phyloP scores from a whole-genome alignment of 1,140 invertebrate species.

The Leucophenga varia region DNA sequence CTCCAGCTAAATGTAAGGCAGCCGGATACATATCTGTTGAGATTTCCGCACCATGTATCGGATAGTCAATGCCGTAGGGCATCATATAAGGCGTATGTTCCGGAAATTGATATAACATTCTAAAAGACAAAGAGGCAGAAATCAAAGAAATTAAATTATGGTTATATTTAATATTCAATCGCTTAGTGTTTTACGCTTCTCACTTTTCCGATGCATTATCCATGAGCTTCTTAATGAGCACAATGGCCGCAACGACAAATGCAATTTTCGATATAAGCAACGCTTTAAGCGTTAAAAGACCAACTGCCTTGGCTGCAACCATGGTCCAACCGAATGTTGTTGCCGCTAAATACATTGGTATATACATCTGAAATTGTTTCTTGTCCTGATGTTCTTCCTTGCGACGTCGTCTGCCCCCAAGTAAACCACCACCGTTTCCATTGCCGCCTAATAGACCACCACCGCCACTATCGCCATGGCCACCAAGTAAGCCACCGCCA shows the following conservation, averaged over 20 bases:
- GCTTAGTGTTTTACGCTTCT: slow-evolving; percentile 13
- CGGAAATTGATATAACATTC: slow-evolving; percentile 51
- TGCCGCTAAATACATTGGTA: slow-evolving; percentile 65
- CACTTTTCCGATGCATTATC: slow-evolving; percentile 55
- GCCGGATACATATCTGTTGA: slow-evolving; percentile 14
- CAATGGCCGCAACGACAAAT: slow-evolving; percentile 60
- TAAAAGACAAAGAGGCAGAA: slow-evolving; percentile 8
- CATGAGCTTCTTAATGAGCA: slow-evolving; percentile 63
- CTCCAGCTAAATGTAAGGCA: slow-evolving; percentile 19
- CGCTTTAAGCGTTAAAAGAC: slow-evolving; percentile 64
- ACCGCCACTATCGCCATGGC: slow-evolving; percentile 15
- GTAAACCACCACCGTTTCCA: slow-evolving; percentile 57
- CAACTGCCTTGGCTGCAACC: slow-evolving; percentile 61
- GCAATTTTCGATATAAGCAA: slow-evolving; percentile 65
- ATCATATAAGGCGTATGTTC: slow-evolving; percentile 55
- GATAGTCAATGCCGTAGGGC: slow-evolving; percentile 52
- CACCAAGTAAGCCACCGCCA: slow-evolving; percentile 20
- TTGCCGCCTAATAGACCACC: slow-evolving; percentile 25
- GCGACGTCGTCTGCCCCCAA: slow-evolving; percentile 28
- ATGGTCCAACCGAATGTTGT: slow-evolving; percentile 63
- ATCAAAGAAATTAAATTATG: neutral
- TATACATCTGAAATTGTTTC: slow-evolving; percentile 62
- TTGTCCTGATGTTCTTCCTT: slow-evolving; percentile 41
- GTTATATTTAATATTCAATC: neutral
- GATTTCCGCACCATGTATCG: slow-evolving; percentile 37